phyloP scores from a whole-genome alignment of 2,113 vertebrate genomes.

The Suricata suricatta region DNA sequence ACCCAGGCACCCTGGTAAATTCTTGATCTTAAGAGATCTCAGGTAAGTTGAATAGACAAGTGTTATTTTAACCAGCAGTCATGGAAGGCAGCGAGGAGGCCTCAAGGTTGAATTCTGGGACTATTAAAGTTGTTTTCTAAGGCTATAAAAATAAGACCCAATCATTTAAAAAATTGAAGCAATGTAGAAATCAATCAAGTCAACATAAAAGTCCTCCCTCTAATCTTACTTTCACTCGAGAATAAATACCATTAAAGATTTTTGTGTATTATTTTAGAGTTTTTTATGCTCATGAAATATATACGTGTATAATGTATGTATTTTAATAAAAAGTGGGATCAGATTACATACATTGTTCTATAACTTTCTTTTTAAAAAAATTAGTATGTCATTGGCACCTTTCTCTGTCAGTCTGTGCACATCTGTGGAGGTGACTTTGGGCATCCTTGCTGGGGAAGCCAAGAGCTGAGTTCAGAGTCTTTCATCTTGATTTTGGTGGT shows the following conservation, averaged over 20 bases:
- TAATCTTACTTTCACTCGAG: not conserved
- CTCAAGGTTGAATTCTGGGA: constrained; percentile 8
- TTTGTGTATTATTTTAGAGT: not conserved
- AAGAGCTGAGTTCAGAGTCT: not conserved
- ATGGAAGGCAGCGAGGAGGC: not conserved
- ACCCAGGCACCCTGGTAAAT: not conserved
- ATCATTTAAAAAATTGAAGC: not conserved
- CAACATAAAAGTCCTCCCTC: not conserved
- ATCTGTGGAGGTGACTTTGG: not conserved
- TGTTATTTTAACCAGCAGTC: constrained; percentile 39
- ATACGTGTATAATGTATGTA: not conserved
- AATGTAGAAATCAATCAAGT: not conserved
- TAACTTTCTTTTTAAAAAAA: not conserved
- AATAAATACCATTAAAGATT: not conserved
- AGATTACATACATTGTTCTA: not conserved
- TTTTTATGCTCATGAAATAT: constrained; percentile 14
- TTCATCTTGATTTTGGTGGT: not conserved
- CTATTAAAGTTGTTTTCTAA: not conserved
- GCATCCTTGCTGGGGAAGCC: not conserved
- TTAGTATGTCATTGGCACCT: not conserved
- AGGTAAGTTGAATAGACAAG: not conserved
- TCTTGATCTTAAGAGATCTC: constrained; percentile 15
- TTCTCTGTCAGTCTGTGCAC: not conserved
- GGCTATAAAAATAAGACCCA: constrained; percentile 40
- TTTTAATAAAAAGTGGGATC: not conserved